phyloP scores from a whole-genome alignment of 2,797 vertebrate species.

The Chanos chanos region DNA sequence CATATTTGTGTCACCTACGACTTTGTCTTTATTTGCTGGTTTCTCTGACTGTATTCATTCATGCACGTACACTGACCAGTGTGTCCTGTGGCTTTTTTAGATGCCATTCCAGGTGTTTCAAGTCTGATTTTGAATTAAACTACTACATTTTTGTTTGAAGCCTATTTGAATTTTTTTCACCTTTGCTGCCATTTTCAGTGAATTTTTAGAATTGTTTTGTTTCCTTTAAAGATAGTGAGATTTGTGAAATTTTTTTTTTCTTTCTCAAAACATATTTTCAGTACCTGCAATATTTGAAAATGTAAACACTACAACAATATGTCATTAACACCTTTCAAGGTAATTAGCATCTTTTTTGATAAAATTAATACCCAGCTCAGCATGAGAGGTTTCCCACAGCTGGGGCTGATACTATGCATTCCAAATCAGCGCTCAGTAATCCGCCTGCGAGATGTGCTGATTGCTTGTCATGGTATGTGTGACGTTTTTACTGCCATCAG shows the following conservation, averaged over 20 bases:
- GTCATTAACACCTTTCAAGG: conserved; percentile 9
- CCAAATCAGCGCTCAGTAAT: no score
- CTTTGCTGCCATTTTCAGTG: background rate
- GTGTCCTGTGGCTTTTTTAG: no score
- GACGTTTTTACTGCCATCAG: no score
- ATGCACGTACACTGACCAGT: no score
- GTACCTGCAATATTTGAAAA: background rate
- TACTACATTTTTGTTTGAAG: background rate
- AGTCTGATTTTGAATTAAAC: background rate
- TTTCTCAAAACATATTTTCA: background rate
- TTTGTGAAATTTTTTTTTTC: no score
- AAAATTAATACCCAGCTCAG: conserved; percentile 5
- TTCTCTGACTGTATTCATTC: no score
- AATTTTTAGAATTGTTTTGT: no score
- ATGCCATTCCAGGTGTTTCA: no score
- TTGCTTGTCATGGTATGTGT: conserved; percentile 1
- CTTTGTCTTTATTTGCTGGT: no score
- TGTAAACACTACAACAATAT: background rate
- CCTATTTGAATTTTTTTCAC: background rate
- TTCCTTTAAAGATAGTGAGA: no score
- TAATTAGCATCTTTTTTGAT: conserved; percentile 6
- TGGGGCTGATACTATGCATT: no score
- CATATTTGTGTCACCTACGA: no score
- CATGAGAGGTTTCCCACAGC: background rate
- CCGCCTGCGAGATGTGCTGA: background rate